Percentiles rank a stretch among this genome's conserved stretches.
phyloP scores from a whole-genome alignment of 2,113 vertebrate genomes.

The Rhynchomys soricoides region DNA sequence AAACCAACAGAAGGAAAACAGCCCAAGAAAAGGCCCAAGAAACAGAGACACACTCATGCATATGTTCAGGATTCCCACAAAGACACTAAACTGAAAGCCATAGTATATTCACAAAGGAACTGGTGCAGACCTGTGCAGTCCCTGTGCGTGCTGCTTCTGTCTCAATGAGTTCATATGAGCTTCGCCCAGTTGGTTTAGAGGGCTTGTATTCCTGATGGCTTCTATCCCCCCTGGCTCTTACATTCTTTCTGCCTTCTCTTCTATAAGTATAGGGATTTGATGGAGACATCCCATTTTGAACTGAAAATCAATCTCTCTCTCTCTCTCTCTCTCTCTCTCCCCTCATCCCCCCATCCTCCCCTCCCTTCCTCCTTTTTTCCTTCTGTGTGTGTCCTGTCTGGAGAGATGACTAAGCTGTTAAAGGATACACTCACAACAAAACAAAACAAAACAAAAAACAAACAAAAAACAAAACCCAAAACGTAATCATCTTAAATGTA shows the following conservation, averaged over 20 bases:
- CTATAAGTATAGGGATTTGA: neutral
- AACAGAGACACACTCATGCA: neutral
- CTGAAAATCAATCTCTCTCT: neutral
- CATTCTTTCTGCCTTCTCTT: neutral
- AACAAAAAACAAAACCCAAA: neutral
- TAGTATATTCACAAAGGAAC: neutral
- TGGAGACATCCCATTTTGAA: neutral
- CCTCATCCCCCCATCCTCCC: fast-evolving
- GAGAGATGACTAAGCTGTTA: neutral
- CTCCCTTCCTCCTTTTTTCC: neutral
- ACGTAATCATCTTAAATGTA: neutral
- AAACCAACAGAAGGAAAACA: neutral
- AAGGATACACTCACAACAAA: neutral
- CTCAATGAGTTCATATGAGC: neutral
- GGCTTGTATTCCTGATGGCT: neutral
- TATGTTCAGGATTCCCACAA: neutral
- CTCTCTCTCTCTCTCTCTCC: neutral
- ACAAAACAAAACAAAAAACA: neutral
- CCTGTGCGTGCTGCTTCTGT: neutral
- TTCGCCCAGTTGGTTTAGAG: neutral
- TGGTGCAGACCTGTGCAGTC: neutral
- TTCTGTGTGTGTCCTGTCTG: neutral
- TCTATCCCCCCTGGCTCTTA: neutral
- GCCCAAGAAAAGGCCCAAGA: neutral
- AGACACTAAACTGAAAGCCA: neutral